Base-by-base conservation (phyloP, 2,888 invertebrate genomes). In the Drosophila cognata region DNA sequence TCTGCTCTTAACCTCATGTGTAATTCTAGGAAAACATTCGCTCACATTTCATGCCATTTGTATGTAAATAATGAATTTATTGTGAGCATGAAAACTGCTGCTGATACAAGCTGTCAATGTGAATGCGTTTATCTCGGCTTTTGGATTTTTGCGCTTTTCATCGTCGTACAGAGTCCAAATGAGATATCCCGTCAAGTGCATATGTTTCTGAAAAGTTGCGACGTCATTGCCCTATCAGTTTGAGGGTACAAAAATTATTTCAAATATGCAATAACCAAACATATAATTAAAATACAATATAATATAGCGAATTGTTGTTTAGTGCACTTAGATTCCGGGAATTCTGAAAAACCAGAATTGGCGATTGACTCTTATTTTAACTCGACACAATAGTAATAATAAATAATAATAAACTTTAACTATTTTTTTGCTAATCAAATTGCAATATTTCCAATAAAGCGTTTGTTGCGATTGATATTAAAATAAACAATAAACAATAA, bases 131-230 rank as follows among this genome's bases (percentile, higher is more conserved):
- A 74, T 74, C 65, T 43, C 29, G 29, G 28, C 11, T 59, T 63
- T 69, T 62, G 8, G 11, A 46, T 41, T 69, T 75, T 55, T 65
- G 68, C 63, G 31, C n/a, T 18, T 28, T 28, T 28, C 11, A 43
- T 61, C 62, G 28, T 60, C 60, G 79, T 77, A 59, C 79, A 75
- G 35, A 79, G 79, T 74, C 25, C 53, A 63, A 79, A 35, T 48
- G 41, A 51, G 70, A 69, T 77, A 77, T 69, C 41, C 59, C 59
- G 63, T 64, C 67, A 53, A 76, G 78, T 50, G 43, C 31, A 52
- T 35, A 55, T 58, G 56, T 64, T 50, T 31, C 38, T 58, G 25
- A 38, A 25, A 46, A 56, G 13, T 38, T 60, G 53, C 76, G 64
- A 79, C 71, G 77, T 78, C 77, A 78, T 79, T 38, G 35, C 53